Evolutionary conservation across 1,140 invertebrate species (phyloP).

Genomic region (Cotesia chilonis): DNA sequence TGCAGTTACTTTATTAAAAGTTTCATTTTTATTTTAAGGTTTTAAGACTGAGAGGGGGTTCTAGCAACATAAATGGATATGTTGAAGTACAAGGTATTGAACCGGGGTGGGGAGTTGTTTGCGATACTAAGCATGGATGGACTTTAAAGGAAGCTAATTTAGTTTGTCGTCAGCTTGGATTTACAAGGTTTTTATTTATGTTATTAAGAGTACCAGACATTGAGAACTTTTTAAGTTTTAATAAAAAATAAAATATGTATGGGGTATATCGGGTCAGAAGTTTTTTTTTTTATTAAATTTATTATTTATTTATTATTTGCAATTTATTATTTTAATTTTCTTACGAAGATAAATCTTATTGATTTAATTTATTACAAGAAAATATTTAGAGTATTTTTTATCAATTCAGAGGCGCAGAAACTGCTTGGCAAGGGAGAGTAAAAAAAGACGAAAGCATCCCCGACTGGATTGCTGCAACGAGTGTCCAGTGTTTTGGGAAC

Average conservation of each 20-base stretch:
- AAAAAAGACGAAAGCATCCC: constrained; percentile 42
- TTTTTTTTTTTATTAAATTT: no score
- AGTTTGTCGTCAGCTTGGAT: constrained; percentile 69
- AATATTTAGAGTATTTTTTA: no score
- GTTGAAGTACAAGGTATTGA: constrained; percentile 64
- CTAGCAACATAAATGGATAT: constrained; percentile 65
- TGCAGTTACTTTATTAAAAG: constrained; percentile 22
- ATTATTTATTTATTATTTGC: no score
- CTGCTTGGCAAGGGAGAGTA: constrained; percentile 66
- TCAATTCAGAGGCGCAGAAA: constrained; percentile 64
- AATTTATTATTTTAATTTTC: no score
- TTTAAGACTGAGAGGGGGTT: constrained; percentile 66
- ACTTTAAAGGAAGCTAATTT: constrained; percentile 66
- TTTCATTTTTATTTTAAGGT: constrained; percentile 51
- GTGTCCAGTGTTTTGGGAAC: constrained; percentile 64
- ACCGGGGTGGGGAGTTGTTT: constrained; percentile 67
- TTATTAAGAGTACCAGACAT: no score
- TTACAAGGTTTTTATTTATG: constrained; percentile 56
- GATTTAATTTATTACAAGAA: no score
- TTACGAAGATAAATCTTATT: no score
- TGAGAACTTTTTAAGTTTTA: no score
- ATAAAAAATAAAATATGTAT: no score
- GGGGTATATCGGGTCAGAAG: no score
- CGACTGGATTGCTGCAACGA: constrained; percentile 58
- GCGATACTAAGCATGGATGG: constrained; percentile 65